Percentiles rank a stretch among this genome's conserved stretches.
phyloP scores from a whole-genome alignment of 2,888 invertebrate genomes.

The Nomada hirtipes region DNA sequence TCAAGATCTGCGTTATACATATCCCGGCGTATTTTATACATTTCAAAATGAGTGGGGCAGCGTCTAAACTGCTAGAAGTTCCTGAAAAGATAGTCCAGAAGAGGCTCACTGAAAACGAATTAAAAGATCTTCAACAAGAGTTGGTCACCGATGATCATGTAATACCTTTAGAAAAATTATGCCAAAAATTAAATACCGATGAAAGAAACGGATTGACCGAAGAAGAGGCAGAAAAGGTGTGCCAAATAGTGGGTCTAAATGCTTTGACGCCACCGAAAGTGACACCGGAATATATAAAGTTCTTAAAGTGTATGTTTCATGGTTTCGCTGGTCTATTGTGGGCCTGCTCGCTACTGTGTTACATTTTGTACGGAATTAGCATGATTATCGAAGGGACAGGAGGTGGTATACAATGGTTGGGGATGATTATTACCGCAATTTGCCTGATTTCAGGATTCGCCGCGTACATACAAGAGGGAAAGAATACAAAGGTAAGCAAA shows the following conservation, averaged over 20 bases:
- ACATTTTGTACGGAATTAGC: constrained; percentile 86
- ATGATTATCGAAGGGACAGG: constrained; percentile 84
- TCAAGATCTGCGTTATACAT: neutral
- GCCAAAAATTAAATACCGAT: constrained; percentile 76
- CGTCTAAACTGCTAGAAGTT: constrained; percentile 11
- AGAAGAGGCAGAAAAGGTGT: constrained; percentile 86
- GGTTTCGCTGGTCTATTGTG: constrained; percentile 93
- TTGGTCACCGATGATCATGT: constrained; percentile 79
- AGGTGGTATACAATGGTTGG: constrained; percentile 85
- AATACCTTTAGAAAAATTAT: constrained; percentile 75
- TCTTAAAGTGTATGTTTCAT: constrained; percentile 87
- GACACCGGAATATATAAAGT: constrained; percentile 89
- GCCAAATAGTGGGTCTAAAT: constrained; percentile 89
- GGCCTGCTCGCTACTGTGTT: constrained; percentile 90
- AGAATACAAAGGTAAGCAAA: constrained; percentile 86
- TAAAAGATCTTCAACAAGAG: constrained; percentile 79
- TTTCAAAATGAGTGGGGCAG: constrained; percentile 26
- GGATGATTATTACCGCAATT: constrained; percentile 87
- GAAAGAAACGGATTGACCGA: constrained; percentile 86
- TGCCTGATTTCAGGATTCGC: constrained; percentile 87
- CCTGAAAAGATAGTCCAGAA: constrained; percentile 65
- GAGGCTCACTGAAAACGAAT: constrained; percentile 76
- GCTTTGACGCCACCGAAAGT: constrained; percentile 90
- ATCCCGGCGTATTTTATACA: neutral
- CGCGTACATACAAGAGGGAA: constrained; percentile 90